phyloP scores from a whole-genome alignment of 2,113 vertebrate genomes.

The Passer montanus region DNA sequence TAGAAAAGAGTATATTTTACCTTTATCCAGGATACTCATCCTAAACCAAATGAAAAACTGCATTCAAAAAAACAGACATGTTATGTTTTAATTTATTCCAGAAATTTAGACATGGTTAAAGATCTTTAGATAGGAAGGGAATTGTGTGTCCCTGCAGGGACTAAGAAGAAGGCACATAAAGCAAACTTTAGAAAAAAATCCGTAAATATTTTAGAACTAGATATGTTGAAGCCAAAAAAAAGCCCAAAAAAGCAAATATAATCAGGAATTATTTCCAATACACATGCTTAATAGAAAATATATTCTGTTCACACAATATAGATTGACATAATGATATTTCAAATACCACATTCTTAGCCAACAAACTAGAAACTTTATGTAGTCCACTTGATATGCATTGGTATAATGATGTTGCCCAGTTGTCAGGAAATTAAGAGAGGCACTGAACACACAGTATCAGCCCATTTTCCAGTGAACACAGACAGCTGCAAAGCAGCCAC shows the following conservation, averaged over 20 bases:
- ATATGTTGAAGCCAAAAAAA: not conserved
- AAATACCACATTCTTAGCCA: not conserved
- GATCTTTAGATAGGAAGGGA: not conserved
- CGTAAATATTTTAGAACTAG: not conserved
- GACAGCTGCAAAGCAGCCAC: rapidly evolving
- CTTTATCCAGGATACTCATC: not conserved
- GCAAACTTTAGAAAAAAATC: not conserved
- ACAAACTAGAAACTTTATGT: not conserved
- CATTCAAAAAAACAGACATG: not conserved
- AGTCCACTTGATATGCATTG: not conserved
- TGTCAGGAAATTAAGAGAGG: not conserved
- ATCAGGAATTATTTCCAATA: not conserved
- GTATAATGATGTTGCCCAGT: not conserved
- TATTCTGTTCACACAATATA: rapidly evolving
- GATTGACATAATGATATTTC: not conserved
- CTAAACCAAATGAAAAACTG: not conserved
- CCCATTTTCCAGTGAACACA: not conserved
- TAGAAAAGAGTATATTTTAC: not conserved
- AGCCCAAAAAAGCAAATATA: not conserved
- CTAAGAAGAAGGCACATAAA: not conserved
- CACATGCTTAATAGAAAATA: not conserved
- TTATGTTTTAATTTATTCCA: not conserved
- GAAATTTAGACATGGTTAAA: not conserved
- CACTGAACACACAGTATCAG: not conserved
- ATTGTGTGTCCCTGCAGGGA: not conserved